Evolutionary conservation across 2,113 vertebrate genomes (phyloP), one percentile per base, ranked within the genome.

Genomic region (Amphiprion percula): DNA sequence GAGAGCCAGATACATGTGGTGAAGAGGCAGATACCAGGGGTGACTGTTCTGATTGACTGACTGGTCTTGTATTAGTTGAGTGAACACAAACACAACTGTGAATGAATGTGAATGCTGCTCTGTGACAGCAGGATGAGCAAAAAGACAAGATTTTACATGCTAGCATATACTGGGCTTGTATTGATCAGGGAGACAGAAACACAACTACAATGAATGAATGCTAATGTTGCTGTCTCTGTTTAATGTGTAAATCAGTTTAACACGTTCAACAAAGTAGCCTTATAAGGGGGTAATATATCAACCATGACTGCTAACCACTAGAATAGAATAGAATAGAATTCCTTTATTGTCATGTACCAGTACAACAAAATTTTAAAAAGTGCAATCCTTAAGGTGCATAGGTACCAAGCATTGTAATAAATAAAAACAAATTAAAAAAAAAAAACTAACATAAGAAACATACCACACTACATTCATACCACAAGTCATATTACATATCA

Each of bases 41-140:
- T 55, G 67, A 69, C 41, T 70, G 60, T 16, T 33, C 33, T 33
- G 33, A 33, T 7, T 33, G 5, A 33, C 33, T 33, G 33, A 8
- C 33, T 26, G 50, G 33, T 37, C 41, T 53, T 37, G 19, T 55
- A 21, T 62, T 62, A 23, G n/a, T 21, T 54, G 52, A 47, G 58
- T 5, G 39, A 55, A 62, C 24, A 62, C 28, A 69, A 69, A 69
- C 66, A 69, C 59, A 69, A 78, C 65, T 56, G 21, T 19, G 33
- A 61, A 23, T 33, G 4, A 33, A 33, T 33, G 33, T 33, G 33
- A 33, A 33, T 33, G 33, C 33, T 33, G 7, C 33, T 61, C 6
- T 61, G 9, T 53, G 47, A 77, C 56, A 44, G 49, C 60, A 44
- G 33, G 19, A 39, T 28, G 55, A 28, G 33, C 24, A 68, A 68